Conservation (phyloP, 2,113 vertebrate species). For the Genyomyrus donnyi region DNA sequence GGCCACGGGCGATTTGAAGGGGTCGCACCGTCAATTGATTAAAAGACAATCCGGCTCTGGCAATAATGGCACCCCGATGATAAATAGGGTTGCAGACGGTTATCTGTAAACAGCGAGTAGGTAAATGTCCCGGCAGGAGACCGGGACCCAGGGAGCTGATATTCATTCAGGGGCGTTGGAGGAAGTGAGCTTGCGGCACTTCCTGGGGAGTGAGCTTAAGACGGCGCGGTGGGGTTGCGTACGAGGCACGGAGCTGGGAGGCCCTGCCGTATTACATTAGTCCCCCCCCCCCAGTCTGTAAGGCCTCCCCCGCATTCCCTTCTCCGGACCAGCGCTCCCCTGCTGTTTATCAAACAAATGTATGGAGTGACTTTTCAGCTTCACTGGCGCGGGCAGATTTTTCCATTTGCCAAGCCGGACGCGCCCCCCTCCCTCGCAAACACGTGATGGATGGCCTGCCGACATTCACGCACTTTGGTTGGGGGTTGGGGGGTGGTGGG, state of each 20-base stretch:
- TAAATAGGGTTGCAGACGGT: background rate
- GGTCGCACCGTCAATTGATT: constrained; percentile 15
- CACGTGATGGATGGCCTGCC: constrained; percentile 22
- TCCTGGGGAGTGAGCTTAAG: background rate
- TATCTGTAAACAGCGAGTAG: background rate
- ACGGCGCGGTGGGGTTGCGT: background rate
- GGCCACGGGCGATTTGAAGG: constrained; percentile 12
- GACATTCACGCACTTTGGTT: background rate
- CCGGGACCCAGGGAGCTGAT: background rate
- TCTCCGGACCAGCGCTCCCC: background rate
- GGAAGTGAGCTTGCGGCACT: background rate
- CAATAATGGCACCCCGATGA: constrained; percentile 24
- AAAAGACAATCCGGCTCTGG: constrained; percentile 9
- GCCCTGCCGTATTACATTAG: background rate
- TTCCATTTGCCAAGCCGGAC: constrained; percentile 51
- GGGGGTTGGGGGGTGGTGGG: background rate
- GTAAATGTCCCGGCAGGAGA: background rate
- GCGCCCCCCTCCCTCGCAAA: constrained; percentile 43
- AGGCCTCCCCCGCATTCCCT: background rate
- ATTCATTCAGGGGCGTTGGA: background rate
- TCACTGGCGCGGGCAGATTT: constrained; percentile 58
- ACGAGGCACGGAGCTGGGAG: background rate
- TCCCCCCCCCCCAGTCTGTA: background rate
- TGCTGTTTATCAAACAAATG: constrained; percentile 62
- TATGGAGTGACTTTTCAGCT: constrained; percentile 61